Evolutionary conservation across 2,797 vertebrate genomes (phyloP), one percentile per base, ranked within the genome.

Genomic region (Sitta carolinensis): DNA sequence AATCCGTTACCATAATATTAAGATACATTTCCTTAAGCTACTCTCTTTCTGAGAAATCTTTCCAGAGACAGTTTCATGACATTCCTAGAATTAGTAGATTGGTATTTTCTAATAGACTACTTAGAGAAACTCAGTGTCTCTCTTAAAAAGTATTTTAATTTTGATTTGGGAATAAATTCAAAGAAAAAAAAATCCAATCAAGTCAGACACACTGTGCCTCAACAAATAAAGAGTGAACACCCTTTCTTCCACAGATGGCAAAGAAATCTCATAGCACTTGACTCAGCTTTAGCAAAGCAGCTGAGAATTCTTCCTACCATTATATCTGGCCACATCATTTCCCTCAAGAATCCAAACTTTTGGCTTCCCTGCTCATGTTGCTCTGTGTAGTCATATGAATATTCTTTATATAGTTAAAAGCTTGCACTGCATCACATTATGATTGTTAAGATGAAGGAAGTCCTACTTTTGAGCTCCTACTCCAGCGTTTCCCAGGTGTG

Each of bases 351-450:
- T 57, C 66, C 10, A 0, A 79, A 81, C 93, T 83, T 82, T 22
- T 36, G 91, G 78, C 91, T 92, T 74, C 84, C 92, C 92, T 86
- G 93, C 91, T 92, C 70, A 36, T 54, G 89, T 94, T 93, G 94
- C 95, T 96, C 75, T 92, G 95, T 81, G 81, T 88, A 84, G 94
- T 92, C 88, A 73, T 68, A 93, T 73, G 93, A 93, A 96, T 97
- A 94, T 94, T 91, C 84, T 95, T 90, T 94, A 96, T 94, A 90
- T 93, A 93, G 93, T 96, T 87, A 94, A 97, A 97, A 98, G 98
- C 95, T n/a, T 93, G 82, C 95, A 95, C 81, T 69, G 96, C 85
- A 72, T 87, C 90, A 58, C 79, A 27, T 96, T 89, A 96, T 93
- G 86, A 86, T 95, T 54, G 15, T 95, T 91, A 74, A 62, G 95